Evolutionary conservation across 2,797 vertebrate species (phyloP), one percentile per base, ranked within the genome.

Genomic region (Corythornis leucogaster): DNA sequence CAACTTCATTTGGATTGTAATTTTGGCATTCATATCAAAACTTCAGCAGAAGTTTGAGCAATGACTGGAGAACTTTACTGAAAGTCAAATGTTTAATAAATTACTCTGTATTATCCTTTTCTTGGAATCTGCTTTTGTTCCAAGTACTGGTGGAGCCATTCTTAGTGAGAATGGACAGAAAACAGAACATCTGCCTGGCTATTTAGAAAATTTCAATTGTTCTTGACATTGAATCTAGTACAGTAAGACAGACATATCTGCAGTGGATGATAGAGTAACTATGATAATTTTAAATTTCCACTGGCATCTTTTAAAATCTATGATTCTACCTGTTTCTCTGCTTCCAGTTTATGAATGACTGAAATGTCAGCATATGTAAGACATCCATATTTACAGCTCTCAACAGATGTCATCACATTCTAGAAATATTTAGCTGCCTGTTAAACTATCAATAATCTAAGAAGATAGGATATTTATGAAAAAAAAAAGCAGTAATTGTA

Each of bases 61-160:
- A 64, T 79, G 31, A 21, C 38, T 94, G 57, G 11, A 64, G 33
- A 64, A 46, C 54, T 74, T 71, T 64, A 45, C 42, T 67, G 38
- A 18, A 76, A 77, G 54, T 82, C 68, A 77, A 66, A 68, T 31
- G 26, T 80, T 92, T 82, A 78, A 82, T 93, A 90, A 86, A 80
- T 80, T 54, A 16, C 22, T 59, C 45, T 86, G 17, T 50, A 40
- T 92, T 91, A 80, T 87, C 43, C n/a, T 85, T 76, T 87, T 68
- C 38, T 64, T 75, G 76, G 76, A 73, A 89, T 64, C 87, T 80
- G 30, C 5, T 51, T 69, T 87, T 85, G 16, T 61, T 38, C 61
- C 81, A 93, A 61, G 31, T 80, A 58, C 25, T 82, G 24, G 4
- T 61, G 69, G 71, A 82, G 14, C 8, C 75, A 54, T 85, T 89